Base-by-base conservation (phyloP, 2,888 invertebrate genomes). In the Pheosia tremula region DNA sequence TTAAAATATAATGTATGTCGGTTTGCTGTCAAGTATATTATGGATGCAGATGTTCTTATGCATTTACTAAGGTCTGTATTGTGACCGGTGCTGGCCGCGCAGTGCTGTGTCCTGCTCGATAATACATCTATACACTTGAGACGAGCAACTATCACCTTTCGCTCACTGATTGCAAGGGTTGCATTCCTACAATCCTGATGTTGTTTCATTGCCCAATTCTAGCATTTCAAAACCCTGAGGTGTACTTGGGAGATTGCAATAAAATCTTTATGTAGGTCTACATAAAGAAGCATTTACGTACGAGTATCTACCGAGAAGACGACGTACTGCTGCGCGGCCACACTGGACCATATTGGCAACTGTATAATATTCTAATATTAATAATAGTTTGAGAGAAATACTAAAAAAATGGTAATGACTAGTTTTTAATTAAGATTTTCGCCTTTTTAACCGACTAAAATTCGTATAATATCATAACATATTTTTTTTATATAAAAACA, bases 61-160 rank as follows among this genome's bases (percentile, higher is more conserved):
- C 79, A 80, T 79, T 80, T 77, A 76, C 71, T 72, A 73, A 75
- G 72, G 72, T 69, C 75, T 75, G 75, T 78, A 76, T 77, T 75
- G 76, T 75, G 68, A 63, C 47, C 57, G 59, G 63, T 58, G 74
- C 49, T 57, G 66, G 54, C n/a, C 58, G 60, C 63, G 61, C 64
- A 66, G 65, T 39, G 56, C 63, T 57, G 69, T 5, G 45, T 43
- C 7, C 6, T 53, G 39, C 54, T 24, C 37, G 43, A 10, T 43
- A 9, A 43, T 43, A 43, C 43, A 43, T 43, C 10, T 9, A 43
- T 9, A 10, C 3, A 10, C 43, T 8, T 8, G 10, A 43, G 9
- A 9, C 2, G 10, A 43, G 43, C 43, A 8, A 8, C 9, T 0
- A 9, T 43, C 4, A 43, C 10, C 43, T 7, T 43, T 43, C 9